A percentile compares a stretch with the other conserved stretches of the same genome.
phyloP scores from a whole-genome alignment of 2,888 invertebrate species.

The Eupelmus urozonus region DNA sequence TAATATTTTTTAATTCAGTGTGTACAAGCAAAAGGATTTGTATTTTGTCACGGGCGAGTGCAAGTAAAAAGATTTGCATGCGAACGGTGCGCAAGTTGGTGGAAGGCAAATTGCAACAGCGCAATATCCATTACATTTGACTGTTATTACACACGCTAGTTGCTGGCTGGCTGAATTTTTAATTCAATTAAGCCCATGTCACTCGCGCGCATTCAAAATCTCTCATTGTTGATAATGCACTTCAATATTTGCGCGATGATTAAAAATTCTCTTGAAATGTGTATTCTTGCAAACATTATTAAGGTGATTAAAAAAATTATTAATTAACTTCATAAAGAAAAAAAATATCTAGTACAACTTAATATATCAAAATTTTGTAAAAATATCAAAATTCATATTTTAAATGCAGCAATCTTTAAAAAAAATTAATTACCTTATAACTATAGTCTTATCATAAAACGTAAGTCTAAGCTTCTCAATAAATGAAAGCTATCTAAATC shows the following conservation, averaged over 20 bases:
- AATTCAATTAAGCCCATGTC: slow-evolving; percentile 43
- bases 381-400: too few relatives aligned
- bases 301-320: not conserved
- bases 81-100: not conserved
- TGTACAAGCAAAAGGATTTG: slow-evolving; percentile 23
- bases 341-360: too few relatives aligned
- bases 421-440: too few relatives aligned
- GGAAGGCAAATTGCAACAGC: slow-evolving; percentile 30
- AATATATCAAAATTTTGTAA: too few relatives aligned
- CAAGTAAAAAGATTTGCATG: slow-evolving; percentile 29
- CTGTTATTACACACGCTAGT: slow-evolving; percentile 54
- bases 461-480: too few relatives aligned
- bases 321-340: too few relatives aligned
- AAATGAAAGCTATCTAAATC: too few relatives aligned
- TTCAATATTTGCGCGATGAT: not conserved
- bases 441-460: too few relatives aligned
- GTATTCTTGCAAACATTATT: not conserved
- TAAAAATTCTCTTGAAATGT: slow-evolving; percentile 10
- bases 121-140: slow-evolving; percentile 56
- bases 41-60: not conserved
- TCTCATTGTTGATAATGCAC: slow-evolving; percentile 36
- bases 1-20: too few relatives aligned
- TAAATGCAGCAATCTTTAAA: too few relatives aligned
- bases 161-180: slow-evolving; percentile 44
- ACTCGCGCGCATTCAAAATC: slow-evolving; percentile 2